A percentile compares a stretch with the other conserved stretches of the same genome.
These are phyloP conservation scores for Julus scanicus DNA, from an alignment of 2,888 invertebrate genomes.

Conservation along the genomic window DNA sequence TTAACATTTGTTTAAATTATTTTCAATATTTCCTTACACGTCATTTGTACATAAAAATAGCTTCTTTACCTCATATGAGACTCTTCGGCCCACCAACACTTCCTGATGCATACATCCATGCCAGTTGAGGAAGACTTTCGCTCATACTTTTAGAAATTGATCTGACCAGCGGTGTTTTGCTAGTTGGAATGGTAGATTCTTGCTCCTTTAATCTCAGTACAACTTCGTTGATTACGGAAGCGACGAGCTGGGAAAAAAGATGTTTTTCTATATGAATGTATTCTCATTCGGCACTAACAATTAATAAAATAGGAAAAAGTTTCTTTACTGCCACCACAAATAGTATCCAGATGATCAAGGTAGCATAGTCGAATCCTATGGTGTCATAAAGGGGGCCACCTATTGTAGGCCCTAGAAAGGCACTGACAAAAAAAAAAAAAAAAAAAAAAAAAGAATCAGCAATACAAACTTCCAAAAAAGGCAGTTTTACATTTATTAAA, in stretches of 20 bases:
- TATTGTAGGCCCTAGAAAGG: constrained; percentile 54
- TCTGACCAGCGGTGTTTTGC: neutral
- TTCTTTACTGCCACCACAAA: constrained; percentile 2
- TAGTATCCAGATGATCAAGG: constrained; percentile 49
- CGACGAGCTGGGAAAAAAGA: neutral
- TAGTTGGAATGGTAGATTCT: neutral
- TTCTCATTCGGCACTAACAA: neutral
- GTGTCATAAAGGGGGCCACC: constrained; percentile 54
- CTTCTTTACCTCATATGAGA: constrained; percentile 18
- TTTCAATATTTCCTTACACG: too few species aligned
- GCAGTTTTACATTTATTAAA: neutral
- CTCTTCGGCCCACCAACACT: constrained; percentile 63
- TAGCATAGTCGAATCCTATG: constrained; percentile 51
- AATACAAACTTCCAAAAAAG: neutral
- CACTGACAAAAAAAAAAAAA: constrained; percentile 31
- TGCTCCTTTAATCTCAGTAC: neutral
- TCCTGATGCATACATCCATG: constrained; percentile 15
- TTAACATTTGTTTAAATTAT: too few species aligned
- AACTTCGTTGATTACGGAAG: neutral
- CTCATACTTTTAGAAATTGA: neutral
- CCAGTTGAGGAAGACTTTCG: neutral
- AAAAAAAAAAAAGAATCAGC: neutral
- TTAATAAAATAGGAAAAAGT: neutral
- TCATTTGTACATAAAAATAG: neutral
- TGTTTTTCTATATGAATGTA: neutral